These are phyloP conservation scores for Trididemnum nubilum DNA, from an alignment of 23 tunicate genomes.

Conservation along the genomic window DNA sequence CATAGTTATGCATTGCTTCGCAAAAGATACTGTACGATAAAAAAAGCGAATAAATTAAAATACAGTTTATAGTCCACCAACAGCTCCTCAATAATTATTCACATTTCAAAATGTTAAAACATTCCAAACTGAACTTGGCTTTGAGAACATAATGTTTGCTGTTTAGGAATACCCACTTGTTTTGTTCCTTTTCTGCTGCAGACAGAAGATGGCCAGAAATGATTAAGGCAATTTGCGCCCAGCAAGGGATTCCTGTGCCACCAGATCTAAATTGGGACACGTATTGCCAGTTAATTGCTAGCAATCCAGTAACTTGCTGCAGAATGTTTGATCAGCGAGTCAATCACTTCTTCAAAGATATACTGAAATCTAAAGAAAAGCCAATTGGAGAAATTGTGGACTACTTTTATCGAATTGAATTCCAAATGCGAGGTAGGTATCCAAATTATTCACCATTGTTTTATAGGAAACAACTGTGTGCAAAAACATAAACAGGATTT, in stretches of 20 bases:
- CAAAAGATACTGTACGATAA: no score
- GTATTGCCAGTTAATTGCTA: conserved; percentile 13
- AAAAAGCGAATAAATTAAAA: no score
- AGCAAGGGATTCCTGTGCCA: not conserved
- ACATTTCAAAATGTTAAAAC: no score
- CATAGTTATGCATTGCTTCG: no score
- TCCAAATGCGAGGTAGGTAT: conserved; percentile 27
- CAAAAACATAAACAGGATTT: no score
- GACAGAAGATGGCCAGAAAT: conserved; percentile 39
- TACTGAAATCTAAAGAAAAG: not conserved
- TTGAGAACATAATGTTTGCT: no score
- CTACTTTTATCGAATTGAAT: conserved; percentile 32
- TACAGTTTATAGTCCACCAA: no score
- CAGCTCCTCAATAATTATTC: no score
- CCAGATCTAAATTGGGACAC: not conserved
- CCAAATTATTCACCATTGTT: not conserved
- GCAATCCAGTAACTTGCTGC: conserved; percentile 22
- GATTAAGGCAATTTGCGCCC: conserved; percentile 4
- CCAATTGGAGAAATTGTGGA: conserved; percentile 38
- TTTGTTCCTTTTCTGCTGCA: conserved; percentile 34
- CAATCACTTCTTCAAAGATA: conserved; percentile 10
- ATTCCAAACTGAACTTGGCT: no score
- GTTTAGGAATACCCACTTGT: conserved; percentile 24
- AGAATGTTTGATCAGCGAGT: conserved; percentile 41
- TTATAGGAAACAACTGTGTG: not conserved